A percentile compares a stretch with the other conserved stretches of the same genome.
Evolutionary conservation across 1,140 invertebrate genomes (phyloP).

Genomic region (Philopotamus ludificatus): DNA sequence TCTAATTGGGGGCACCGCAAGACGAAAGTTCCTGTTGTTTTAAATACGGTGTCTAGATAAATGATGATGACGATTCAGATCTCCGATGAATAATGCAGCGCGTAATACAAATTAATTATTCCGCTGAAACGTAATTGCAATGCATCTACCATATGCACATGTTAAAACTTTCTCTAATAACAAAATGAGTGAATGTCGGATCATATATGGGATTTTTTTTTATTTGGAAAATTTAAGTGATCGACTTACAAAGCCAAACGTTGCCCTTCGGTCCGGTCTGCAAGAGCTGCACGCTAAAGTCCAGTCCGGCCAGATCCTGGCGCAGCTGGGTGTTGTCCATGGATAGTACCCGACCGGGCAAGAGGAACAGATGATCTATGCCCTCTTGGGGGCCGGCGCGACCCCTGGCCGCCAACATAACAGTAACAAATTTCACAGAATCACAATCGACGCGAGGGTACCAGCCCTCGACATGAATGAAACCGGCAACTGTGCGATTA

Average conservation of each 20-base stretch:
- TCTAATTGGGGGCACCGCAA: neutral
- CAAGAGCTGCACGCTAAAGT: slow-evolving; percentile 60
- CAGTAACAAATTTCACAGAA: neutral
- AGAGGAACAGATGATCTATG: slow-evolving; percentile 60
- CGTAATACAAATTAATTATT: no score
- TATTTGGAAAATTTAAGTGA: neutral
- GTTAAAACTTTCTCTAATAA: no score
- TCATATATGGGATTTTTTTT: neutral
- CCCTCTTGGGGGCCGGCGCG: slow-evolving; percentile 56
- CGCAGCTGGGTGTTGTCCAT: slow-evolving; percentile 61
- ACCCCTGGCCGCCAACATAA: slow-evolving; percentile 44
- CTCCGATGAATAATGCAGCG: neutral
- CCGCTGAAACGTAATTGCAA: neutral
- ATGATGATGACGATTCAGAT: neutral
- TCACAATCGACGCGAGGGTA: neutral
- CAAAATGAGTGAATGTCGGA: no score
- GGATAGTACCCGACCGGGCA: slow-evolving; percentile 60
- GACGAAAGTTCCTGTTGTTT: neutral
- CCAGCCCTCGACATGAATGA: no score
- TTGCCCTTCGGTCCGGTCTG: slow-evolving; percentile 61
- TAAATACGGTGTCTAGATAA: neutral
- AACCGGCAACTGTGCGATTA: neutral
- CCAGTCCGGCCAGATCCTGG: slow-evolving; percentile 60
- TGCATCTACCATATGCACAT: neutral
- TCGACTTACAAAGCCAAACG: slow-evolving; percentile 63